Evolutionary conservation across 2,797 vertebrate genomes (phyloP).

Genomic region (Ataeniobius toweri): DNA sequence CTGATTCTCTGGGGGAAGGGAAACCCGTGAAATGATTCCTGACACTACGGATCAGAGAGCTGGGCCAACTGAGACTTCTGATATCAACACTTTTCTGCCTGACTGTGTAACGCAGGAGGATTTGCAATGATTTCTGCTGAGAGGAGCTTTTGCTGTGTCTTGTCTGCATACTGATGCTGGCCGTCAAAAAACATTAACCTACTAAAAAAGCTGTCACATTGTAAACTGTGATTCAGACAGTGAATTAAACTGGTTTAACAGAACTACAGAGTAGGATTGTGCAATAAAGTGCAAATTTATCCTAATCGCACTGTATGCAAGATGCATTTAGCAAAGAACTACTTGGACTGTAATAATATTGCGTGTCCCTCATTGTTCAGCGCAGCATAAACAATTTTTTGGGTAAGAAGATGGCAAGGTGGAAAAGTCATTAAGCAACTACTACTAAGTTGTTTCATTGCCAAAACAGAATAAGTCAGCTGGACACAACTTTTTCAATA

Average conservation of each 20-base stretch:
- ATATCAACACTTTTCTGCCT: constrained; percentile 71
- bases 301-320: neutral
- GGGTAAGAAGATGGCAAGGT: neutral
- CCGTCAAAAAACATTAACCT: constrained; percentile 33
- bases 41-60: constrained; percentile 71
- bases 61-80: constrained; percentile 60
- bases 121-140: constrained; percentile 68
- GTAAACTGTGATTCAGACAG: constrained; percentile 31
- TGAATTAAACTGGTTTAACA: neutral
- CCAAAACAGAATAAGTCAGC: too few species aligned
- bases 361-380: neutral
- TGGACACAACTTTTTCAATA: too few species aligned
- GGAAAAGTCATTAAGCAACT: too few species aligned
- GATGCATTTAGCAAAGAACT: neutral
- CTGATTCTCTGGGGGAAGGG: constrained; percentile 30
- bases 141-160: constrained; percentile 44
- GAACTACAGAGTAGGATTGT: neutral
- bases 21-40: constrained; percentile 69
- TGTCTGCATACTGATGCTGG: constrained; percentile 41
- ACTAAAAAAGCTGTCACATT: constrained; percentile 34
- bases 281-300: neutral
- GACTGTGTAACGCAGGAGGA: constrained; percentile 60
- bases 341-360: neutral
- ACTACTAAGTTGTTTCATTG: too few species aligned
- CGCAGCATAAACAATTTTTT: neutral